Evolutionary conservation across 2,797 vertebrate genomes (phyloP).

Genomic region (Luscinia megarhynchos): DNA sequence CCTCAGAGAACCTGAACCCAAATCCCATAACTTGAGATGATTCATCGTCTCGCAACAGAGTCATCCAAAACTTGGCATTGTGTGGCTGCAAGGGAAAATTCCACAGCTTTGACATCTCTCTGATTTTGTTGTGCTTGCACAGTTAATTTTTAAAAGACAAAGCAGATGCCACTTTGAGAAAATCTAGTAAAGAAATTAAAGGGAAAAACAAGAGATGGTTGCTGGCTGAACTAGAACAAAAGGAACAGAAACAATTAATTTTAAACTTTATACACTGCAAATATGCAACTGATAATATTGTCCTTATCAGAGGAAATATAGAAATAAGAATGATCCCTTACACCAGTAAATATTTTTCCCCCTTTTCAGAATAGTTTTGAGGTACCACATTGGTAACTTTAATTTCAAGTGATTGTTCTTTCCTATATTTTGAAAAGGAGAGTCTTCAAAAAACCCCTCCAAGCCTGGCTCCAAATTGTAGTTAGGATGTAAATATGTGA

Average conservation of each 20-base stretch:
- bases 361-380: neutral
- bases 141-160: slow-evolving; percentile 66
- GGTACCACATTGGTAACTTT: neutral
- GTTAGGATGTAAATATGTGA: neutral
- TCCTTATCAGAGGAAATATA: neutral
- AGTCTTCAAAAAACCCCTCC: neutral
- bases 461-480: neutral
- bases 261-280: neutral
- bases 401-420: neutral
- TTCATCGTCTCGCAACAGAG: neutral
- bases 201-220: neutral
- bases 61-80: slow-evolving; percentile 25
- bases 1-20: slow-evolving; percentile 35
- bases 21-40: slow-evolving; percentile 33
- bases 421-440: neutral
- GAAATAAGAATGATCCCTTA: neutral
- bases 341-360: neutral
- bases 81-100: slow-evolving; percentile 55
- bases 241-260: neutral
- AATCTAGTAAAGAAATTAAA: slow-evolving; percentile 34
- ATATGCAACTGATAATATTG: neutral
- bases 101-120: slow-evolving; percentile 65
- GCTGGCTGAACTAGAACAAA: slow-evolving; percentile 5
- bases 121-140: slow-evolving; percentile 64
- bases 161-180: slow-evolving; percentile 55